phyloP scores from a whole-genome alignment of 2,888 invertebrate genomes.

The Cyaniris semiargus region DNA sequence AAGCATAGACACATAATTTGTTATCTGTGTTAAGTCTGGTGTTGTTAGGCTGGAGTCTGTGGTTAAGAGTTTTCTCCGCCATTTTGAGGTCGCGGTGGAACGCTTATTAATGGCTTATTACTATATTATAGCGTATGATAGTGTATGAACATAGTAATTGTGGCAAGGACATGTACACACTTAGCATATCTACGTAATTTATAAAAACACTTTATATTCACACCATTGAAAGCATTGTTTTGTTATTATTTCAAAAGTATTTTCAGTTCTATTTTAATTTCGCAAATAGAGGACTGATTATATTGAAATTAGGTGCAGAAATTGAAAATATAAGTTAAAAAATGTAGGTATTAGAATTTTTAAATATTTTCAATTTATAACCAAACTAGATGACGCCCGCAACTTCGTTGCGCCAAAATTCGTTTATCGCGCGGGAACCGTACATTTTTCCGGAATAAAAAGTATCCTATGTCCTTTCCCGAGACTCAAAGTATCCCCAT shows the following conservation, averaged over 20 bases:
- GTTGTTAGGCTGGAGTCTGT: constrained; percentile 22
- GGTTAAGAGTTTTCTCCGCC: constrained; percentile 49
- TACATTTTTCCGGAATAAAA: too few species aligned
- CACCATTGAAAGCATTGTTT: background rate
- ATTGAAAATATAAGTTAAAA: too few species aligned
- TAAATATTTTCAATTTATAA: too few species aligned
- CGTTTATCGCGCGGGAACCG: too few species aligned
- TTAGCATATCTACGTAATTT: constrained; percentile 39
- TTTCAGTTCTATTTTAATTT: background rate
- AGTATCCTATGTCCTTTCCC: too few species aligned
- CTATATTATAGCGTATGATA: constrained; percentile 51
- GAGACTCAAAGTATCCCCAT: too few species aligned
- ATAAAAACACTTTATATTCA: constrained; percentile 2
- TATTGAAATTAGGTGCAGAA: background rate
- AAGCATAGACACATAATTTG: constrained; percentile 23
- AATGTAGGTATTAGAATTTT: too few species aligned
- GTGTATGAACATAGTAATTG: constrained; percentile 51
- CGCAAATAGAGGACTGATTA: background rate
- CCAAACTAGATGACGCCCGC: too few species aligned
- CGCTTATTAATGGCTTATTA: too few species aligned
- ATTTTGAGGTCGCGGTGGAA: constrained; percentile 52
- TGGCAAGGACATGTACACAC: constrained; percentile 50
- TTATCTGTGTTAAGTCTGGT: constrained; percentile 27
- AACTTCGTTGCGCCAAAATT: too few species aligned
- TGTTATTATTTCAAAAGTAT: background rate